Conservation (phyloP, 2,888 invertebrate species). For the Oegoconia quadripuncta region DNA sequence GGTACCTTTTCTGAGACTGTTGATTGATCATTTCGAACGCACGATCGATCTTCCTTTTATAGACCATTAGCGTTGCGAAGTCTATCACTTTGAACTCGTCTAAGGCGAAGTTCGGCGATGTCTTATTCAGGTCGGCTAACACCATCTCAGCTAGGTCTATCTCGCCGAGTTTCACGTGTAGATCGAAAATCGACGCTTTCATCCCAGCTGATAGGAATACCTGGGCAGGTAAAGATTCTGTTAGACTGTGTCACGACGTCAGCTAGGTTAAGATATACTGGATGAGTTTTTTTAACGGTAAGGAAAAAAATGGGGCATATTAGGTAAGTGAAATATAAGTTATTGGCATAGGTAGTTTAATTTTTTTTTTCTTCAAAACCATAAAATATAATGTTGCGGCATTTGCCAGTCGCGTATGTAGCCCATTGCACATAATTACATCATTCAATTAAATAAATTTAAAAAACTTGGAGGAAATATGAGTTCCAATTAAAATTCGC, state of each 20-base stretch:
- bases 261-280: too few species aligned
- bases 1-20: slow-evolving; percentile 66
- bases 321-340: too few species aligned
- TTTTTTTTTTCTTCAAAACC: too few species aligned
- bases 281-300: too few species aligned
- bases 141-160: slow-evolving; percentile 72
- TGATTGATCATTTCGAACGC: slow-evolving; percentile 71
- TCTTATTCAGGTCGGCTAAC: slow-evolving; percentile 71
- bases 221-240: slow-evolving; percentile 28
- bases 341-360: too few species aligned
- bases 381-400: too few species aligned
- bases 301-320: too few species aligned
- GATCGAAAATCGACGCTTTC: slow-evolving; percentile 81
- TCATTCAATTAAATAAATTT: too few species aligned
- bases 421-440: too few species aligned
- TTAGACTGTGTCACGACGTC: background rate
- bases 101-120: slow-evolving; percentile 75
- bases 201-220: slow-evolving; percentile 81
- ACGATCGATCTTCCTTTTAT: slow-evolving; percentile 55
- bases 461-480: too few species aligned
- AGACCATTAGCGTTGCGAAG: slow-evolving; percentile 79
- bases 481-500: too few species aligned
- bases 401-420: too few species aligned
- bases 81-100: slow-evolving; percentile 84
- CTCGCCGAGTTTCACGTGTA: slow-evolving; percentile 78